These are phyloP conservation scores for Arctocebus calabarensis DNA, from an alignment of 2,797 vertebrate genomes.

Conservation along the genomic window DNA sequence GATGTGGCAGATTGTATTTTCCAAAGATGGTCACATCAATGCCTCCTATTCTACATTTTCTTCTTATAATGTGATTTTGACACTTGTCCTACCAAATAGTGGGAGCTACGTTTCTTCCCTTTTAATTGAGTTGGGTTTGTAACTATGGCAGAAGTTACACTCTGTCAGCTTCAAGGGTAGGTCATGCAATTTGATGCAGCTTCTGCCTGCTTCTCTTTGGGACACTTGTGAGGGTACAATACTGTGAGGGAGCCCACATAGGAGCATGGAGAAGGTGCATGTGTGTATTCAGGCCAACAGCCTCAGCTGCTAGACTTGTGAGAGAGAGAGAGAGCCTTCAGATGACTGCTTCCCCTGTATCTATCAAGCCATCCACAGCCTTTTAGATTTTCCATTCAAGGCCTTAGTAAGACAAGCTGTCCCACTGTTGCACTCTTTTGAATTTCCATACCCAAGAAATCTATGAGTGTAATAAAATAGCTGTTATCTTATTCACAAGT, in stretches of 20 bases:
- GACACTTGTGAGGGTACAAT: not conserved
- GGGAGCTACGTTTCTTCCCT: not conserved
- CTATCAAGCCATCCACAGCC: not conserved
- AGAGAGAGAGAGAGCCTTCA: not conserved
- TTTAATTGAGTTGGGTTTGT: not conserved
- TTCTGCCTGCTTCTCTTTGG: constrained; percentile 17
- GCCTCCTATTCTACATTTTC: not conserved
- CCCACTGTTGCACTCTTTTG: not conserved
- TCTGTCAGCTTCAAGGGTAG: not conserved
- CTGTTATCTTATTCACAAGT: not conserved
- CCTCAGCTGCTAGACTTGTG: not conserved
- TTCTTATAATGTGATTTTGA: not conserved
- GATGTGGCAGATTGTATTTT: not conserved
- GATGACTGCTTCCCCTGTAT: not conserved
- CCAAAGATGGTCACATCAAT: not conserved
- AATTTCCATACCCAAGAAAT: not conserved
- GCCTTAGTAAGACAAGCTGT: not conserved
- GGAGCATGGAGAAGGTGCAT: not conserved
- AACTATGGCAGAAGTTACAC: not conserved
- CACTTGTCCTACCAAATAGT: not conserved
- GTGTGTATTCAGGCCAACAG: not conserved
- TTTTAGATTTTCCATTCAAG: not conserved
- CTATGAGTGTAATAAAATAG: not conserved
- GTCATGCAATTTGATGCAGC: not conserved
- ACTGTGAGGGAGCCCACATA: not conserved